Evolutionary conservation across 64 coral and sea anemone species (phyloP).

Genomic region (Montipora cactus): DNA sequence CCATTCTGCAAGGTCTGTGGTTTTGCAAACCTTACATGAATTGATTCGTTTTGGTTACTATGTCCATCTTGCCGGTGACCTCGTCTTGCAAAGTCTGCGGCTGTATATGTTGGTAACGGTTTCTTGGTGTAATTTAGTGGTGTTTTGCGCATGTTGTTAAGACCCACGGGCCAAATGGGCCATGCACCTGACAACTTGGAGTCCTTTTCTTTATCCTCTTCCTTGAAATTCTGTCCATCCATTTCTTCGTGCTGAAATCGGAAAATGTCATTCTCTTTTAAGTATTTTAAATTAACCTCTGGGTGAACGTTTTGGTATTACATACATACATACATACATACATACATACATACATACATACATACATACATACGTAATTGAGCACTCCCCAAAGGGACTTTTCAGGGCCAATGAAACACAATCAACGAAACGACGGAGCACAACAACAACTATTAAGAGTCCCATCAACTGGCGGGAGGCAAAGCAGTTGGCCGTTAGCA

Average conservation of each 20-base stretch:
- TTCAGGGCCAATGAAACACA: too few species aligned
- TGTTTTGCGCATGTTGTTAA: not conserved
- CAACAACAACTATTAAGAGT: too few species aligned
- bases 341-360: too few species aligned
- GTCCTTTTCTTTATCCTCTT: not conserved
- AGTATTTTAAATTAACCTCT: too few species aligned
- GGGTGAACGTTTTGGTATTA: too few species aligned
- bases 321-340: too few species aligned
- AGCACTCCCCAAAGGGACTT: too few species aligned
- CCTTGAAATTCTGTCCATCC: not conserved
- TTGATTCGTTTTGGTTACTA: not conserved
- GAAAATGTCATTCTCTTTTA: not conserved
- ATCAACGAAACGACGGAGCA: too few species aligned
- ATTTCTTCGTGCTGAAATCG: not conserved
- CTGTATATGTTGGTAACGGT: not conserved
- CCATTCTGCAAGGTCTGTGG: not conserved
- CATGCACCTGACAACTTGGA: not conserved
- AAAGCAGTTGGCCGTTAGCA: too few species aligned
- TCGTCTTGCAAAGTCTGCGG: not conserved
- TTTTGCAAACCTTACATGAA: not conserved
- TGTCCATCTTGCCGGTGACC: not conserved
- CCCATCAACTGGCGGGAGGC: too few species aligned
- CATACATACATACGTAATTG: too few species aligned
- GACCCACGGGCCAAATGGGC: conserved; percentile 41
- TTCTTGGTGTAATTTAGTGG: conserved; percentile 15